phyloP scores from a whole-genome alignment of 2,113 vertebrate genomes.

The Mungos mungo region DNA sequence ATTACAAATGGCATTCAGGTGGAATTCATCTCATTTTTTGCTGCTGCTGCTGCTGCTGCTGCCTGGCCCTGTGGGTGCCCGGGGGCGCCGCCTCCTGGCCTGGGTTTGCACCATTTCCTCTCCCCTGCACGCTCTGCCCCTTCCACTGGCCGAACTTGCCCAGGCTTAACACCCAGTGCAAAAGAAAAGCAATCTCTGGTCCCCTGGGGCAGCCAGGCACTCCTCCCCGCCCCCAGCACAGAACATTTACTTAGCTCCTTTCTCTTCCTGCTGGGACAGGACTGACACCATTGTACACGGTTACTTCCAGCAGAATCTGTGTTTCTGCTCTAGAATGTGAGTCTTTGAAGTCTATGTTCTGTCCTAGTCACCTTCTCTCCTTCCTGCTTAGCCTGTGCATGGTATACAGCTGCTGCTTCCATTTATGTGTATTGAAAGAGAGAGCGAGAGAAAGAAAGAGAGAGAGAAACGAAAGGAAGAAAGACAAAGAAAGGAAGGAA shows the following conservation, averaged over 20 bases:
- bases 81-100: not conserved
- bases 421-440: not conserved
- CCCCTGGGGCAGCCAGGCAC: not conserved
- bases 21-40: not conserved
- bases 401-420: not conserved
- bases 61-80: not conserved
- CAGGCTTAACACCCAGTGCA: not conserved
- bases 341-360: not conserved
- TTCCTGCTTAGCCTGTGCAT: accelerated
- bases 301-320: not conserved
- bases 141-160: not conserved
- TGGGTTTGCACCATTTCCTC: not conserved
- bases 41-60: not conserved
- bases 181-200: not conserved
- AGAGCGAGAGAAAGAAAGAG: no score
- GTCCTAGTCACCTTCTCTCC: not conserved
- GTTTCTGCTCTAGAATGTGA: not conserved
- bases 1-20: no score
- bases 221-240: no score
- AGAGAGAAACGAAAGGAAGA: no score
- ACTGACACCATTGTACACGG: accelerated
- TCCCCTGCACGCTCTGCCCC: accelerated
- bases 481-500: no score
- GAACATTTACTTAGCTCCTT: not conserved
- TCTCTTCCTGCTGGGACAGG: not conserved